Evolutionary conservation across 2,797 vertebrate species (phyloP).

Genomic region (Galaxias olidus): DNA sequence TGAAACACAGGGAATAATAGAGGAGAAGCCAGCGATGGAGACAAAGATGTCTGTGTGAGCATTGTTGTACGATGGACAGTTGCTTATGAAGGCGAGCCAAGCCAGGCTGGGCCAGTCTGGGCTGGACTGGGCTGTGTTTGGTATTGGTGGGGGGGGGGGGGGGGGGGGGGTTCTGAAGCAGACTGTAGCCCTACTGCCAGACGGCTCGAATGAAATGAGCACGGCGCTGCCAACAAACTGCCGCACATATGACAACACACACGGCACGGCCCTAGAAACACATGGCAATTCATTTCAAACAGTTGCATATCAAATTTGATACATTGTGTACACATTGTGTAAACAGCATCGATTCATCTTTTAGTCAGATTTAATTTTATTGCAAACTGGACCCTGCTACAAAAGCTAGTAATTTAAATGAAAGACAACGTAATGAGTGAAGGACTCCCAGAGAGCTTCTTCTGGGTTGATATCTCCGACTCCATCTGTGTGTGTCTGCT

Average conservation of each 20-base stretch:
- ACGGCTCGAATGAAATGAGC: conserved; percentile 3
- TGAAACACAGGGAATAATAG: too few relatives aligned
- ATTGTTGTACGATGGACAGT: conserved; percentile 50
- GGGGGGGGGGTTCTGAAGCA: background rate
- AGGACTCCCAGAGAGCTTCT: too few relatives aligned
- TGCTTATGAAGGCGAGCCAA: conserved; percentile 32
- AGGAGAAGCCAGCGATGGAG: background rate
- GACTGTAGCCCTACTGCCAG: conserved; percentile 20
- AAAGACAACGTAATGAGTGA: too few relatives aligned
- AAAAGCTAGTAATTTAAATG: too few relatives aligned
- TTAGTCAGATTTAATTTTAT: too few relatives aligned
- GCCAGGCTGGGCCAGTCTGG: conserved; percentile 17
- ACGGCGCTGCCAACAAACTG: background rate
- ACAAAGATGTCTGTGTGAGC: conserved; percentile 45
- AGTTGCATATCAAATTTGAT: background rate
- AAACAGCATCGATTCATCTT: background rate
- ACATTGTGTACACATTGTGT: background rate
- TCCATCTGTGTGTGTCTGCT: too few relatives aligned
- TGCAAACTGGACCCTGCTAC: too few relatives aligned
- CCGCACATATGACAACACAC: background rate
- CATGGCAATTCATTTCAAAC: background rate
- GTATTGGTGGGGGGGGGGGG: background rate
- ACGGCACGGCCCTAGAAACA: conserved; percentile 1
- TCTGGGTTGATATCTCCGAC: too few relatives aligned
- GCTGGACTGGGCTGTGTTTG: conserved; percentile 10